Percentiles rank a stretch among this genome's conserved stretches.
Evolutionary conservation across 2,888 invertebrate species (phyloP).

Genomic region (Andrena flavipes): DNA sequence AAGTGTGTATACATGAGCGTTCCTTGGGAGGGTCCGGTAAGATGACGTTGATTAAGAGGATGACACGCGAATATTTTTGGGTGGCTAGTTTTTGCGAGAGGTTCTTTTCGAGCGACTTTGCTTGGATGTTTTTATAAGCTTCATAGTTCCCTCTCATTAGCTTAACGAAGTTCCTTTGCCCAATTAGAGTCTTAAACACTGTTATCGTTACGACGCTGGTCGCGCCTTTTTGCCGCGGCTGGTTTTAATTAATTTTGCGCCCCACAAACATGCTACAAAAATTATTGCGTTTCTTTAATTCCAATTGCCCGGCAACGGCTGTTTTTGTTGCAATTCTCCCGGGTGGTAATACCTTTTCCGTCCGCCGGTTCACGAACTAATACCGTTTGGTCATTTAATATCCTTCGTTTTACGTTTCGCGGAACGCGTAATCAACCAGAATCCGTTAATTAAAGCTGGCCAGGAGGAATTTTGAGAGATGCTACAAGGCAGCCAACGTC

Average conservation of each 20-base stretch:
- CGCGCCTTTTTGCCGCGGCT: conserved; percentile 10
- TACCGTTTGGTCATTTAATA: too few species aligned
- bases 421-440: conserved; percentile 10
- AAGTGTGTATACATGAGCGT: conserved; percentile 13
- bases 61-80: conserved; percentile 5
- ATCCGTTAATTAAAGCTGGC: neutral
- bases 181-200: conserved; percentile 56
- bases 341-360: too few species aligned
- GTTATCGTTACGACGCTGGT: conserved; percentile 35
- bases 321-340: too few species aligned
- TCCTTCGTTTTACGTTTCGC: neutral
- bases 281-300: conserved; percentile 8
- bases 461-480: conserved; percentile 2
- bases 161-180: conserved; percentile 55
- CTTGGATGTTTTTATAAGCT: conserved; percentile 21
- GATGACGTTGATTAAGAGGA: conserved; percentile 46
- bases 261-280: neutral
- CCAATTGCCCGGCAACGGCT: neutral
- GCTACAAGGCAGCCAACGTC: neutral
- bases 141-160: conserved; percentile 46
- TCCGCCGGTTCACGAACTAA: too few species aligned
- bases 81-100: neutral
- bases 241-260: conserved; percentile 12
- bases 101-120: neutral
- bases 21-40: conserved; percentile 29